phyloP scores from a whole-genome alignment of 2,888 invertebrate species.

The Eustalomyia histrio region DNA sequence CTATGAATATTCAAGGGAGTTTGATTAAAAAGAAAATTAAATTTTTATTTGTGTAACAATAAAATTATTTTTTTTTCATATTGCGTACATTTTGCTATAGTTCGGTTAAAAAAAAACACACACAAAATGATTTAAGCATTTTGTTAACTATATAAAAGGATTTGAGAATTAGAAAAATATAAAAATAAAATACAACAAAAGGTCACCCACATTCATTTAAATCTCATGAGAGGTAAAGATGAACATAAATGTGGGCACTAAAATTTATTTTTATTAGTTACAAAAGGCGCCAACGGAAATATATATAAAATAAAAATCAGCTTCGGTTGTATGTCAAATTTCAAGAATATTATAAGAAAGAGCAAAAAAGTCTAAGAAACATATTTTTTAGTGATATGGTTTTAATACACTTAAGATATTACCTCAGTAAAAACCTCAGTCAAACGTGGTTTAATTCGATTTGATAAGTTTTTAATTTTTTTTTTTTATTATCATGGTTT shows the following conservation, averaged over 20 bases:
- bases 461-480: too few species aligned
- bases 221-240: slow-evolving; percentile 3
- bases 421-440: too few species aligned
- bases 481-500: too few species aligned
- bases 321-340: slow-evolving; percentile 20
- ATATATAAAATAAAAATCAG: slow-evolving; percentile 10
- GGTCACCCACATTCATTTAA: not conserved
- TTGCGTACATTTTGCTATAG: not conserved
- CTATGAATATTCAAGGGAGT: too few species aligned
- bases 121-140: slow-evolving; percentile 29
- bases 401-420: too few species aligned
- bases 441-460: too few species aligned
- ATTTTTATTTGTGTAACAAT: not conserved
- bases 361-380: not conserved
- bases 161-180: not conserved
- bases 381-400: slow-evolving; percentile 9
- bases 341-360: not conserved
- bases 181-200: slow-evolving; percentile 2
- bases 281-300: slow-evolving; percentile 29
- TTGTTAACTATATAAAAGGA: slow-evolving; percentile 26
- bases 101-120: slow-evolving; percentile 1
- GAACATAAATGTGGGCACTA: slow-evolving; percentile 4
- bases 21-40: too few species aligned
- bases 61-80: not conserved
- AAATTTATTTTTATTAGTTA: slow-evolving; percentile 35